Evolutionary conservation across 2,888 invertebrate species (phyloP), one percentile per base, ranked within the genome.

Genomic region (Microctonus brassicae): DNA sequence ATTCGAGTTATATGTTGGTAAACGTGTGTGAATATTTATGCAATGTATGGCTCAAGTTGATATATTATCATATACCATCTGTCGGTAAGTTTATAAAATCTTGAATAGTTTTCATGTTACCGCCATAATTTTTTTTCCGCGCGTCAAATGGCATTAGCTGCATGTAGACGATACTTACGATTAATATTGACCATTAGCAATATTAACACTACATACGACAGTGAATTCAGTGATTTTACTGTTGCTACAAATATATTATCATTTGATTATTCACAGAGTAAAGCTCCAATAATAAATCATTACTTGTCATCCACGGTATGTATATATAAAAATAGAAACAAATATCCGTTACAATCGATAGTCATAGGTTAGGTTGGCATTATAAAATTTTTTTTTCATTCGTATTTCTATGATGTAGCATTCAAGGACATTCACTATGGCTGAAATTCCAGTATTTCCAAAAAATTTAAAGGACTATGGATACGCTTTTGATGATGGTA

Each of bases 401-500:
- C n/a, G n/a, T 7, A n/a, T 2, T 47, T 65, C 52, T 5, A 24
- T 57, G 60, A 64, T 69, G n/a, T 58, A 76, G 72, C 60, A 60
- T 58, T 29, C 47, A 34, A 65, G 52, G 10, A 73, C 63, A 62
- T 67, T 36, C 47, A 75, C 66, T 61, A 81, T 80, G 80, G 75
- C 77, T n/a, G 70, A 67, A 29, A 60, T 70, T 39, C 22, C 75
- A 11, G 63, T 70, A 55, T 84, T 87, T 74, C 83, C 87, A 7
- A 88, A 87, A 79, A 85, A 88, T 39, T 83, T 91, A 72, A 86
- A 82, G 74, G 89, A 89, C 42, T 89, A 91, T 78, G 91, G 91
- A 34, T 92, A 91, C 76, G 88, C 82, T 34, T 92, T 91, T 78
- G 90, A 91, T 81, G 78, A 85, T 77, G 90, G 91, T 90, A 88